A percentile compares a stretch with the other conserved stretches of the same genome.
These are phyloP conservation scores for Rynchops niger DNA, from an alignment of 2,113 vertebrate species.

Conservation along the genomic window DNA sequence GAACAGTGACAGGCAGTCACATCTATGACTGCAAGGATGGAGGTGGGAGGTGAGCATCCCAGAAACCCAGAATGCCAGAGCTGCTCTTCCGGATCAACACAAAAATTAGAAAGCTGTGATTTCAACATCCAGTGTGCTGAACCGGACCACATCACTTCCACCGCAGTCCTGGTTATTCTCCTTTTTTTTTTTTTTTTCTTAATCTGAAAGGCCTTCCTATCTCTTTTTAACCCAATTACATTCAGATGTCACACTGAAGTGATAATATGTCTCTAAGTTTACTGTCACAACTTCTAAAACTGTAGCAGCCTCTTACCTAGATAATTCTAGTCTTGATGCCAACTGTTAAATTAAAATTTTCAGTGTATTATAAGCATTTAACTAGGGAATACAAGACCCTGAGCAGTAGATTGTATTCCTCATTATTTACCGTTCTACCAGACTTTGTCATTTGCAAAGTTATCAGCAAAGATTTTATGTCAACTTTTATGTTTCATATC, in stretches of 20 bases:
- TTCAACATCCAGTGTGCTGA: not conserved
- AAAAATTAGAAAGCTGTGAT: not conserved
- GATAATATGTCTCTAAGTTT: not conserved
- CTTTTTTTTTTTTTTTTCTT: fast-evolving
- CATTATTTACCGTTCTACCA: not conserved
- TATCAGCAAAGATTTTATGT: conserved; percentile 2
- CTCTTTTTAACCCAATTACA: not conserved
- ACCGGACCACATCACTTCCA: not conserved
- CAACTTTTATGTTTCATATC: not conserved
- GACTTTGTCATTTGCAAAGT: not conserved
- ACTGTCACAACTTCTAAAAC: not conserved
- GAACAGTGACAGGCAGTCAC: not conserved
- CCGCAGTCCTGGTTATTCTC: not conserved
- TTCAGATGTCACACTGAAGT: not conserved
- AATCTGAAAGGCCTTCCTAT: not conserved
- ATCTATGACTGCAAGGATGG: not conserved
- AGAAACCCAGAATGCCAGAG: not conserved
- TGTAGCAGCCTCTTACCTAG: not conserved
- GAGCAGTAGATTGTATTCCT: not conserved
- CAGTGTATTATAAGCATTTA: not conserved
- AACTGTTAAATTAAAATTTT: not conserved
- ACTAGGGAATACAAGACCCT: not conserved
- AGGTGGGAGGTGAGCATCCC: not conserved
- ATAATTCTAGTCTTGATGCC: not conserved
- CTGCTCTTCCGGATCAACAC: not conserved